Evolutionary conservation across 1,140 invertebrate genomes (phyloP).

Genomic region (Drosophila virilis): DNA sequence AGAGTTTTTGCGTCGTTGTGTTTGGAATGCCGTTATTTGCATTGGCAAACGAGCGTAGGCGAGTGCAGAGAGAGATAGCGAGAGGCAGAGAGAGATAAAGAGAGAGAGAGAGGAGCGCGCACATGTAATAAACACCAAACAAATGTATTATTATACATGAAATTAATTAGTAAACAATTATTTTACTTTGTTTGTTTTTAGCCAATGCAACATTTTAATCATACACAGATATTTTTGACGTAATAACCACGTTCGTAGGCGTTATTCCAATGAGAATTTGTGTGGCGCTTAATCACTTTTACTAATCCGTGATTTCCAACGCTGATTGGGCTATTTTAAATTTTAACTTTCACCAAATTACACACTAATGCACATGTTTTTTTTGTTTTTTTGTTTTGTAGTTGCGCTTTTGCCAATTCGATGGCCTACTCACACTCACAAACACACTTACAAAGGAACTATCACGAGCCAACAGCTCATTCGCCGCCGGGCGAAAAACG

Average conservation of each 20-base stretch:
- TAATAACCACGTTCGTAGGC: conserved; percentile 17
- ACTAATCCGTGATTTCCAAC: conserved; percentile 9
- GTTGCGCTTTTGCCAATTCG: conserved; percentile 54
- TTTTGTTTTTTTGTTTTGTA: conserved; percentile 19
- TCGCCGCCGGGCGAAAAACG: conserved; percentile 35
- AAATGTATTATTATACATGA: conserved; percentile 22
- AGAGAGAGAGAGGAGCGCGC: conserved; percentile 11
- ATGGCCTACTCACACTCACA: conserved; percentile 37
- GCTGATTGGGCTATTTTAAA: conserved; percentile 32
- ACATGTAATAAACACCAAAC: conserved; percentile 47
- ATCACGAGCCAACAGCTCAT: conserved; percentile 23
- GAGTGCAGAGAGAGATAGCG: not conserved
- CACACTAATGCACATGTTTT: conserved; percentile 46
- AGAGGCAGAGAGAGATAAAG: not conserved
- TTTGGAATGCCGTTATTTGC: conserved; percentile 31
- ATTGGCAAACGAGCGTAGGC: conserved; percentile 4
- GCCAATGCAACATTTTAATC: conserved; percentile 17
- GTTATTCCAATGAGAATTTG: not conserved
- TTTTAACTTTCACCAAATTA: conserved; percentile 69
- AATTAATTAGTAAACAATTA: conserved; percentile 13
- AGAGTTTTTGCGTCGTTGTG: conserved; percentile 29
- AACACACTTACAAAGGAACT: conserved; percentile 3
- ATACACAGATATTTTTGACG: conserved; percentile 2
- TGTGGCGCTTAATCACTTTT: conserved; percentile 20
- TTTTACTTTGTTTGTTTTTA: conserved; percentile 3